Percentiles rank a stretch among this genome's conserved stretches.
These are phyloP conservation scores for Chionis minor DNA, from an alignment of 2,113 vertebrate genomes.

Conservation along the genomic window DNA sequence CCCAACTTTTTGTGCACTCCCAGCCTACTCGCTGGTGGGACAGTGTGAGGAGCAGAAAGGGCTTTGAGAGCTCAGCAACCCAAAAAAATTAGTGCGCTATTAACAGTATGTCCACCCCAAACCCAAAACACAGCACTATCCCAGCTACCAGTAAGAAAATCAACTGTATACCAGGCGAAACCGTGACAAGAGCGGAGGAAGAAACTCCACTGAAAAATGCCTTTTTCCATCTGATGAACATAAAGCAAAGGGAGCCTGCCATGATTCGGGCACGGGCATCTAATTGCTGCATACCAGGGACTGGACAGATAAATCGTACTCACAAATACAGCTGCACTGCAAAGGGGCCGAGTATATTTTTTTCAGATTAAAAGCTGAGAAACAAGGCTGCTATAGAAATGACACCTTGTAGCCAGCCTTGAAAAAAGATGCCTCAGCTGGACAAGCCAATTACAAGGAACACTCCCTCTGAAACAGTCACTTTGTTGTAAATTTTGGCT, in stretches of 20 bases:
- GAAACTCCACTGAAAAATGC: background rate
- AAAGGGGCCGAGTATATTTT: background rate
- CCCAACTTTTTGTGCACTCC: background rate
- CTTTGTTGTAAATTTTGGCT: background rate
- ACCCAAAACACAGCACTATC: background rate
- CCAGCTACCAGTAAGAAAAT: background rate
- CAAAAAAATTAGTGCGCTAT: background rate
- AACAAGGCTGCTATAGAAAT: background rate
- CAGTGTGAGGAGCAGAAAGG: background rate
- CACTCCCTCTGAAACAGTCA: accelerated
- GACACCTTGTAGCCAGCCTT: background rate
- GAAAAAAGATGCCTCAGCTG: background rate
- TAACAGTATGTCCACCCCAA: background rate
- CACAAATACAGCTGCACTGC: background rate
- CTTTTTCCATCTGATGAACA: background rate
- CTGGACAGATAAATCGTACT: background rate
- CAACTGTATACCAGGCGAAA: background rate
- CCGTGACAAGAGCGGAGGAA: background rate
- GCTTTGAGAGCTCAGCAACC: background rate
- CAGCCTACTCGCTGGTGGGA: background rate
- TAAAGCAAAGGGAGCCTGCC: background rate
- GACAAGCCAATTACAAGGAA: background rate
- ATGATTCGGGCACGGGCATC: no score
- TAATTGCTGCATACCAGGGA: background rate
- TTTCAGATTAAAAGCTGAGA: background rate